Conservation (phyloP, 2,113 vertebrate genomes). For the Sus scrofa region T2T-Sscrofa CM000825.6:83301001-83301500, state of each 20-base stretch:
- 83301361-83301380: background rate
- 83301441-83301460: background rate
- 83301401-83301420: background rate
- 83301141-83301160: conserved; percentile 9
- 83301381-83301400: background rate
- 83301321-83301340: background rate
- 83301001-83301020: background rate
- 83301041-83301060: background rate
- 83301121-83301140: background rate
- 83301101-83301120: conserved; percentile 37
- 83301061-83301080: background rate
- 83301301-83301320: background rate
- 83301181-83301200: background rate
- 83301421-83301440: background rate
- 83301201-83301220: background rate
- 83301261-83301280: background rate
- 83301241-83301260: background rate
- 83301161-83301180: background rate
- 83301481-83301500: background rate
- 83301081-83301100: background rate
- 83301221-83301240: background rate
- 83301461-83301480: background rate
- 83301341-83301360: background rate
- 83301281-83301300: background rate
- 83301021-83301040: background rate